Evolutionary conservation across 1,140 invertebrate species (phyloP), one percentile per base, ranked within the genome.

Genomic region (Orius laevigatus): DNA sequence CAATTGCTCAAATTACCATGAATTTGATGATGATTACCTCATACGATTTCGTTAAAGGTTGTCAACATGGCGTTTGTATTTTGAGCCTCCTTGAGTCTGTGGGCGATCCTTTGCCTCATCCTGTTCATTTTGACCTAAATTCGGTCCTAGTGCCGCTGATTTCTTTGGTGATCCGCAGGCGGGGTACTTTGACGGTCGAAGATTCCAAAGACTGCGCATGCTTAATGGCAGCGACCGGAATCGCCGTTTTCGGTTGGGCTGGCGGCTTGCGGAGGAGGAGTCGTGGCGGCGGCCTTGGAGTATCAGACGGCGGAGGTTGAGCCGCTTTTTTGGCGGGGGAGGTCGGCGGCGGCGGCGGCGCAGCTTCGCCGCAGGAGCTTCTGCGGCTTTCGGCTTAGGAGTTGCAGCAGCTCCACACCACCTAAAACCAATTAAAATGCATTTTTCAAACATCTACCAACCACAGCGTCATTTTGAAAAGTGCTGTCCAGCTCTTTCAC

Each of bases 41-140:
- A 99, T 98, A 64, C 94, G 55, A 99, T 81, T 72, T 99, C 96
- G 66, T 99, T 98, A 64, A 99, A 98, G 0, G 96, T 99, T 0
- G 96, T 99, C 38, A 99, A 68, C 91, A 98, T 97, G 3, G 96
- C 96, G 67, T 92, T 95, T 0, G 83, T 88, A 63, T 98, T 95
- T 66, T 99, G 96, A 8, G 96, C 94, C 58, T 98, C 92, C 68
- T 99, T 99, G 53, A 99, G 70, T 48, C 96, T 73, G 58, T 93
- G 78, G 2, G 94, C 92, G 60, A 98, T 98, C 56, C 92, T 81
- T 58, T 76, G 73, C 35, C 96, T 68, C 93, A 99, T 99, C 54
- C 95, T 74, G 63, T 94, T 97, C 91, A 98, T 98, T 66, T 99
- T 99, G 0, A 98, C 91, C 92, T 74, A 59, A 90, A 86, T 65